phyloP scores from a whole-genome alignment of 2,888 invertebrate genomes.

The Merodon equestris region DNA sequence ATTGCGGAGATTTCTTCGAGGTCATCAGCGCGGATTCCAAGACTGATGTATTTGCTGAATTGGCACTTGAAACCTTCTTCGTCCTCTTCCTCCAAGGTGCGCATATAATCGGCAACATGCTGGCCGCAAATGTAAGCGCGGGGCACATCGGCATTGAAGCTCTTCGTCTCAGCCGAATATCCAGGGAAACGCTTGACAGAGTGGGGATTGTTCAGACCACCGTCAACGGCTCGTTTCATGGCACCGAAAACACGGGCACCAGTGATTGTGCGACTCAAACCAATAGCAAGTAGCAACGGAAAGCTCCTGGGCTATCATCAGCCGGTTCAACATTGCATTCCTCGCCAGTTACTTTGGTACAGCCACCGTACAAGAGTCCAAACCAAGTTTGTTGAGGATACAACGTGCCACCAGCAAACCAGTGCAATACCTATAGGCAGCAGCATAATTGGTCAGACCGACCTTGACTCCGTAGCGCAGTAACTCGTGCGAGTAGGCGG shows the following conservation, averaged over 20 bases:
- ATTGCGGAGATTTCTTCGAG: constrained; percentile 93
- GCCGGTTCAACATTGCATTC: constrained; percentile 97
- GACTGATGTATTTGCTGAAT: constrained; percentile 96
- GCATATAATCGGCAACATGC: no score
- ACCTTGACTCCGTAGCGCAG: constrained; percentile 97
- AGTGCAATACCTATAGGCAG: constrained; percentile 99
- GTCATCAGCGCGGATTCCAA: constrained; percentile 92
- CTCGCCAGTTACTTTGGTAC: constrained; percentile 94
- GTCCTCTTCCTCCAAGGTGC: constrained; percentile 97
- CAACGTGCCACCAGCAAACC: constrained; percentile 96
- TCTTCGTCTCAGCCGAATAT: constrained; percentile 88
- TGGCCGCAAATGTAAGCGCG: constrained; percentile 98
- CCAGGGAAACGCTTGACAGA: constrained; percentile 99
- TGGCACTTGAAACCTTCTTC: constrained; percentile 98
- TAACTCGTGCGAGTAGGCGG: constrained; percentile 98
- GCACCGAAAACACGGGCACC: constrained; percentile 99
- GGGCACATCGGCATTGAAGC: constrained; percentile 97
- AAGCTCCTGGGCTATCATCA: constrained; percentile 96
- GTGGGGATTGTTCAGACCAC: no score
- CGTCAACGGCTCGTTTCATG: constrained; percentile 99
- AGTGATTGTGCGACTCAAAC: constrained; percentile 97
- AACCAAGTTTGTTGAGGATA: constrained; percentile 93
- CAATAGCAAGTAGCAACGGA: constrained; percentile 97
- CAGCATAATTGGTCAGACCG: constrained; percentile 99
- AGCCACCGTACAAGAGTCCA: constrained; percentile 95